Evolutionary conservation across 30 jellyfish, hydroid and myxozoan species (phyloP), one percentile per base, ranked within the genome.

Genomic region (Catostylus mosaicus): DNA sequence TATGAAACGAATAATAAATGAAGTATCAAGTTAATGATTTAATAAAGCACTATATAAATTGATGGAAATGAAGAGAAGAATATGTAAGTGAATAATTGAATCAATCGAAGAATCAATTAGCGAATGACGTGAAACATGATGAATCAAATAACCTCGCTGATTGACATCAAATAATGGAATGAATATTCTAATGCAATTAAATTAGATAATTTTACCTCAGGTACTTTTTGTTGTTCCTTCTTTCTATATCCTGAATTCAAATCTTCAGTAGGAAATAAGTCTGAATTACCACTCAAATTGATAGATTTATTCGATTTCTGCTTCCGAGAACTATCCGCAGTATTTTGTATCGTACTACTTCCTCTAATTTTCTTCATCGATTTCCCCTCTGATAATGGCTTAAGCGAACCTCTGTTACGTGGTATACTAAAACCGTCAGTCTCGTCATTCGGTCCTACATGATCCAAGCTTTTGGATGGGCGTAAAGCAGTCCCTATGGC

Each of bases 321-420:
- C 63, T 57, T 75, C 38, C 86, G 47, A 20, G 63, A 30, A 2
- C 26, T 57, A 24, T 75, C 86, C 26, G 46, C 35, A 2, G 88
- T 77, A 24, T 47, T 50, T 35, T 77, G 88, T 7, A 77, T n/a
- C n/a, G n/a, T 59, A 9, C 56, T 34, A 12, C 88, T 50, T 3
- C 63, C 24, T 0, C 24, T 50, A 18, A 16, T 3, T 16, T 50
- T 50, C 4, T 50, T 50, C 63, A 50, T 27, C 63, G 20, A 50
- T 3, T 34, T 51, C 75, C 73, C 62, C 0, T 36, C 38, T 32
- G 75, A 31, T 10, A 75, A 8, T 11, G 86, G 75, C 61, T 52
- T 50, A 12, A 51, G 16, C 5, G 74, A 27, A 59, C 86, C 86
- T 38, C 59, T 75, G 30, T n/a, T 40, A 10, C 14, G 69, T 5